Evolutionary conservation across 2,797 vertebrate genomes (phyloP), one percentile per base, ranked within the genome.

Genomic region (Argentina silus): DNA sequence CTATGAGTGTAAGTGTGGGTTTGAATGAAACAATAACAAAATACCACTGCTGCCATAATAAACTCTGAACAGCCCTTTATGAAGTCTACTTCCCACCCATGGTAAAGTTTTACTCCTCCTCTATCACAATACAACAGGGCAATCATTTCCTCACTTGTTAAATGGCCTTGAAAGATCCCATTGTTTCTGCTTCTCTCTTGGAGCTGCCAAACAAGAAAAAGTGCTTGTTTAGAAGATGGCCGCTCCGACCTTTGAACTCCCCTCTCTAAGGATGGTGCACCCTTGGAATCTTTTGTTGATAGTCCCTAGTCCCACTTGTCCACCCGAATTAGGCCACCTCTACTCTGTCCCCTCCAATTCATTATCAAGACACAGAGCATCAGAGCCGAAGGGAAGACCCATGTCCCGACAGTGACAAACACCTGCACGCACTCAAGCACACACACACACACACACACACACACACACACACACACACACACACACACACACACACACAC

Each of bases 311-410:
- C 57, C 10, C 21, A 59, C 21, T 36, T 27, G 21, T 59, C 21
- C 23, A 36, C 21, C 21, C 21, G 21, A 60, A 60, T 60, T 60
- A 10, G 57, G 57, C 57, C 21, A 21, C 57, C n/a, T n/a, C n/a
- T 60, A 10, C 27, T 36, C 57, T 14, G 57, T 60, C 57, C 57
- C 57, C 57, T 27, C 23, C 57, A 60, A 60, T 60, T 60, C 57
- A 36, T 60, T 60, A 60, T 12, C 57, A 60, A 60, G 8, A 60
- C 57, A 60, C 23, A 36, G 23, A 2, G 6, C 7, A 12, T 23
- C 21, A 3, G 56, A 59, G 21, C 56, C 21, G n/a, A 60, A 36
- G 10, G 15, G 23, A 36, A 60, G 21, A 36, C 27, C 15, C 51
- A 53, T 6, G 5, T 15, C 51, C 51, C 51, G 12, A 53, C 7